A percentile compares a stretch with the other conserved stretches of the same genome.
Conservation (phyloP, 1,140 invertebrate genomes). For the Drosophila cardini region DNA sequence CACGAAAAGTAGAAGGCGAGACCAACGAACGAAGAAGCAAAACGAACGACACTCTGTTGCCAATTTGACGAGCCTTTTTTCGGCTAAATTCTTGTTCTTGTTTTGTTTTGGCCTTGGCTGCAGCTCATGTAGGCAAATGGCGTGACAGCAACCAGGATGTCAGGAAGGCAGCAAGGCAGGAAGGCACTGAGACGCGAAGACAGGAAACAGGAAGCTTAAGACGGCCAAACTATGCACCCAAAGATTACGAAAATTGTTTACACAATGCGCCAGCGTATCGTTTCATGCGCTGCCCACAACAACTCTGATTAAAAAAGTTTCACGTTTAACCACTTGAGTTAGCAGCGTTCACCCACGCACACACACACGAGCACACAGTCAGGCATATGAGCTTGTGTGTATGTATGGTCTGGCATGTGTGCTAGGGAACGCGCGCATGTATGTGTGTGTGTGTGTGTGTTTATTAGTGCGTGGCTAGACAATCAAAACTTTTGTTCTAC, state of each 20-base stretch:
- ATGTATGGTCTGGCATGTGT: conserved; percentile 26
- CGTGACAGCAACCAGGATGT: conserved; percentile 16
- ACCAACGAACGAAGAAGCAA: background rate
- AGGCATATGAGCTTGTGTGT: conserved; percentile 18
- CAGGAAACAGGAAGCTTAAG: conserved; percentile 12
- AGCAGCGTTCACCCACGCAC: conserved; percentile 34
- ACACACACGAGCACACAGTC: conserved; percentile 31
- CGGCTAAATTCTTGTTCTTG: conserved; percentile 12
- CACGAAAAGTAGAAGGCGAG: conserved; percentile 33
- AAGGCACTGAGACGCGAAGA: background rate
- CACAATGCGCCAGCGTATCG: conserved; percentile 55
- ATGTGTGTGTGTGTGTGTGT: conserved; percentile 40
- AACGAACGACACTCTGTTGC: conserved; percentile 38
- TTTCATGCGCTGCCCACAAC: conserved; percentile 64
- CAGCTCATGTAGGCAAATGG: conserved; percentile 47
- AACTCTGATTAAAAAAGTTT: conserved; percentile 83
- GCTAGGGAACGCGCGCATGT: background rate
- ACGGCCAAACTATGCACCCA: conserved; percentile 65
- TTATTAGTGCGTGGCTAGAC: conserved; percentile 69
- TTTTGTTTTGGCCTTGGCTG: conserved; percentile 34
- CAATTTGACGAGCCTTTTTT: conserved; percentile 65
- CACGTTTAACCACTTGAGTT: conserved; percentile 81
- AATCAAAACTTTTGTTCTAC: conserved; percentile 75
- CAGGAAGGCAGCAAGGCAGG: too few relatives aligned
- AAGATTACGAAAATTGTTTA: conserved; percentile 73